Conservation (phyloP, 2,888 invertebrate species). For the Apodemia zela region DNA sequence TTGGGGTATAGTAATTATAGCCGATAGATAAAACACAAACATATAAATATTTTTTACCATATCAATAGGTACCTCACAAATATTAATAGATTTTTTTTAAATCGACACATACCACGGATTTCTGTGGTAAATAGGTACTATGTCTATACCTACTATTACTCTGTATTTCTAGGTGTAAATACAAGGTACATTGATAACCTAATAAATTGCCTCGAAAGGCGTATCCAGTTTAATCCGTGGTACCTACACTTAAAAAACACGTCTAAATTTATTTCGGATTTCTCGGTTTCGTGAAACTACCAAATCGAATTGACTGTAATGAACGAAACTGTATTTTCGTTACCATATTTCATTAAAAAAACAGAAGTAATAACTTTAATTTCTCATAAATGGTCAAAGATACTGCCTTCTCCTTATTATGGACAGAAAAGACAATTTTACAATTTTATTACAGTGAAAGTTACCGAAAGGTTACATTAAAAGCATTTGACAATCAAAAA, state of each 20-base stretch:
- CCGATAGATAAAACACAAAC: too few species aligned
- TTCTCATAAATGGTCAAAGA: conserved; percentile 1
- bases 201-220: too few species aligned
- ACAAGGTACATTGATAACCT: too few species aligned
- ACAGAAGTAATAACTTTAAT: conserved; percentile 5
- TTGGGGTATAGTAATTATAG: too few species aligned
- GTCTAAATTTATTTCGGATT: not conserved
- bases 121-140: too few species aligned
- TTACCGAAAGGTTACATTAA: conserved; percentile 9
- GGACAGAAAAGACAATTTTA: not conserved
- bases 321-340: conserved; percentile 1
- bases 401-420: not conserved
- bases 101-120: too few species aligned
- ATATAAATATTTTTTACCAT: too few species aligned
- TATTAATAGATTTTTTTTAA: too few species aligned
- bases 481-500: conserved; percentile 6
- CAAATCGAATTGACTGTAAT: not conserved
- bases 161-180: too few species aligned
- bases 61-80: too few species aligned
- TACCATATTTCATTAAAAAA: conserved; percentile 3
- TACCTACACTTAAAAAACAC: not conserved
- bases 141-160: too few species aligned
- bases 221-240: too few species aligned
- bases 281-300: not conserved
- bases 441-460: conserved; percentile 13